A percentile compares a stretch with the other conserved stretches of the same genome.
These are phyloP conservation scores for Ornithoptera alexandrae DNA, from an alignment of 2,888 invertebrate genomes.

Conservation along the genomic window DNA sequence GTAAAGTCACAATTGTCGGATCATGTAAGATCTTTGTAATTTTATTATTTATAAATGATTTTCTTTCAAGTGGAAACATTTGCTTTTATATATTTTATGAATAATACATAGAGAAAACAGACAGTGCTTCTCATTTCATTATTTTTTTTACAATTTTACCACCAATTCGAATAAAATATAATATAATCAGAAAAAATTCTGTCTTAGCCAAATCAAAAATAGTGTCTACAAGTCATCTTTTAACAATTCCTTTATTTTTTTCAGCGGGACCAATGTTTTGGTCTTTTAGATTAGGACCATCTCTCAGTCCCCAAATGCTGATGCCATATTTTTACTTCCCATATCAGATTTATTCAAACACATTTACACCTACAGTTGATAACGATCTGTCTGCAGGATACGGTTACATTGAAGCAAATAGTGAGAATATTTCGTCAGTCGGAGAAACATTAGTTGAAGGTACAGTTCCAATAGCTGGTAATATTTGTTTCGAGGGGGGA, in stretches of 20 bases:
- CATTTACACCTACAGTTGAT: neutral
- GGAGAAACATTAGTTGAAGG: conserved; percentile 23
- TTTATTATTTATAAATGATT: neutral
- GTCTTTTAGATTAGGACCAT: conserved; percentile 9
- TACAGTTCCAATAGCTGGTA: conserved; percentile 18
- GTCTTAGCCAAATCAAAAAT: too few species aligned
- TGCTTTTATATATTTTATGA: too few species aligned
- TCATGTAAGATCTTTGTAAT: conserved; percentile 23
- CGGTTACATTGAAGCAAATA: conserved; percentile 16
- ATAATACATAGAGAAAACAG: too few species aligned
- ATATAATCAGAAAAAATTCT: too few species aligned
- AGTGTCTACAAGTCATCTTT: neutral
- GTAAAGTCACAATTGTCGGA: conserved; percentile 33
- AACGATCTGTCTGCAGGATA: conserved; percentile 7
- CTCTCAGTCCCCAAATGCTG: conserved; percentile 5
- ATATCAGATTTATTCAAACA: conserved; percentile 7
- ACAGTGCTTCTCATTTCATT: too few species aligned
- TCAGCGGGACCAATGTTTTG: conserved; percentile 23
- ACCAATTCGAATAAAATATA: too few species aligned
- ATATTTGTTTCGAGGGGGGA: conserved; percentile 18
- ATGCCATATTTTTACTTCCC: conserved; percentile 11
- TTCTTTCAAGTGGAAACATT: too few species aligned
- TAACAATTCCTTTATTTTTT: neutral
- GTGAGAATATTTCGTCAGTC: neutral
- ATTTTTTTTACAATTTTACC: too few species aligned